Evolutionary conservation across 2,888 invertebrate genomes (phyloP).

Genomic region (Ochropacha duplaris): DNA sequence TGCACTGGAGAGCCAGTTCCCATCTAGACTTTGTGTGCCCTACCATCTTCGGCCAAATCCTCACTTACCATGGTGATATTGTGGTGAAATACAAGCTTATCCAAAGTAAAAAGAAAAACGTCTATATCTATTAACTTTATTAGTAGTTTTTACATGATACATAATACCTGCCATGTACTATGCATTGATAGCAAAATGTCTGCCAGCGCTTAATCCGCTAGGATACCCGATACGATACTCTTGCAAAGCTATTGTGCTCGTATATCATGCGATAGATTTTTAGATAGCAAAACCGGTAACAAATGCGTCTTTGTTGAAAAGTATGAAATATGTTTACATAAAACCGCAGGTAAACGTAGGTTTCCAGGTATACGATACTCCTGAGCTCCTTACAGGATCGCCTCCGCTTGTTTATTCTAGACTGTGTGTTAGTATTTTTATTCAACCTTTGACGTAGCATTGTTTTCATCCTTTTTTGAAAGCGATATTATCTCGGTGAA

Average conservation of each 20-base stretch:
- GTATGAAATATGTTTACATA: conserved; percentile 37
- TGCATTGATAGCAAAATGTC: not conserved
- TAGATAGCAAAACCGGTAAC: conserved; percentile 14
- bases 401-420: conserved; percentile 21
- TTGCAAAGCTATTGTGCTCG: not conserved
- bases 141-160: not conserved
- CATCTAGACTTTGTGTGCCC: no score
- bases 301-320: conserved; percentile 18
- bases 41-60: no score
- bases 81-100: no score
- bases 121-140: no score
- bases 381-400: conserved; percentile 20
- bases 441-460: not conserved
- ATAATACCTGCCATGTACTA: conserved; percentile 1
- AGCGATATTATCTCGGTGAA: not conserved
- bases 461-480: not conserved
- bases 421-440: conserved; percentile 9
- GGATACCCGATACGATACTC: not conserved
- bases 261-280: conserved; percentile 5
- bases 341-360: conserved; percentile 33
- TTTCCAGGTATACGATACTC: conserved; percentile 19
- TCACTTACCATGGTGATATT: no score
- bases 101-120: no score
- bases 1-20: no score
- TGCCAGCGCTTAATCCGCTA: not conserved